Conservation (phyloP, 92 coral and sea anemone genomes). For the Epizoanthus rinbou region DNA sequence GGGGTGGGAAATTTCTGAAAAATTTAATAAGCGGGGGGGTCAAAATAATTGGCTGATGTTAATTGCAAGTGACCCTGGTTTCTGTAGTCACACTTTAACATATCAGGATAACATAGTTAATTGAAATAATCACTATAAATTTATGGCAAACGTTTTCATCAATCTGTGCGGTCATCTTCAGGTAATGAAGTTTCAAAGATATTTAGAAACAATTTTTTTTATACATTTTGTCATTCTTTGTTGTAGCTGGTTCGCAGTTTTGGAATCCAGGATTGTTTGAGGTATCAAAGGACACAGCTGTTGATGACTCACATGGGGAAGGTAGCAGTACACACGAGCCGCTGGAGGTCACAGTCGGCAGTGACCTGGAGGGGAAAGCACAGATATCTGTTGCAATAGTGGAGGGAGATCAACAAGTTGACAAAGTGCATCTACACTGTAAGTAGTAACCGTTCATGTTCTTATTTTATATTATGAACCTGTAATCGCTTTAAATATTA, state of each 20-base stretch:
- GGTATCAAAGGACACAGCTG: slow-evolving; percentile 75
- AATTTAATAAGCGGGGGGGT: no score
- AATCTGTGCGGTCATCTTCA: no score
- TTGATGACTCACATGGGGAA: slow-evolving; percentile 55
- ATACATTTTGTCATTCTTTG: background rate
- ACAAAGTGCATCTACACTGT: slow-evolving; percentile 54
- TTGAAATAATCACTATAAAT: no score
- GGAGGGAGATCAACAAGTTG: slow-evolving; percentile 54
- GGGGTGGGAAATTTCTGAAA: no score
- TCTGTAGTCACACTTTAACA: no score
- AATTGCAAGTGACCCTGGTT: no score
- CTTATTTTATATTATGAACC: no score
- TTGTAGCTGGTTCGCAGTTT: slow-evolving; percentile 94
- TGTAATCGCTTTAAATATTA: background rate
- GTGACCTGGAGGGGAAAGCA: slow-evolving; percentile 84
- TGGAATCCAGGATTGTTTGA: slow-evolving; percentile 99
- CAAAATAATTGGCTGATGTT: no score
- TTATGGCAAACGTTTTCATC: no score
- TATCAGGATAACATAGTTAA: no score
- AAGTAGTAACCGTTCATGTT: background rate
- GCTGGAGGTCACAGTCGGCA: slow-evolving; percentile 87
- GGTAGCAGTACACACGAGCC: slow-evolving; percentile 48
- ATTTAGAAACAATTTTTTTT: background rate
- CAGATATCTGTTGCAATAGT: slow-evolving; percentile 72
- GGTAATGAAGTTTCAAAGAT: no score